Percentiles rank a stretch among this genome's conserved stretches.
phyloP scores from a whole-genome alignment of 2,113 vertebrate genomes.

The Ictidomys tridecemlineatus region DNA sequence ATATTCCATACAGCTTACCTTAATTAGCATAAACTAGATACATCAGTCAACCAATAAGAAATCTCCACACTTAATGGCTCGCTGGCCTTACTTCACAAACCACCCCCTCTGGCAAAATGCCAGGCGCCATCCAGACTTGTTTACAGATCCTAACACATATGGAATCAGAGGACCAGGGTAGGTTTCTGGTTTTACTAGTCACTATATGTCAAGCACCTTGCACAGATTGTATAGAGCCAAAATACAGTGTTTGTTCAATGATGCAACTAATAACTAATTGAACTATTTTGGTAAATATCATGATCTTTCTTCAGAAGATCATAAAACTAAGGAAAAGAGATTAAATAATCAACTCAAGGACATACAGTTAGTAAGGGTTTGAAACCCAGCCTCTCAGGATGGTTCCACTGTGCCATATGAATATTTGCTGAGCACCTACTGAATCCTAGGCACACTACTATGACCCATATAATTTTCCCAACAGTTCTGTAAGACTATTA shows the following conservation, averaged over 20 bases:
- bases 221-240: not conserved
- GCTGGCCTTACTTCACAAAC: no score
- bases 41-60: no score
- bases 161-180: not conserved
- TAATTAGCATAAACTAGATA: no score
- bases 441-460: not conserved
- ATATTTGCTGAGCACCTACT: not conserved
- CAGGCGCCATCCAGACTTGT: no score
- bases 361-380: not conserved
- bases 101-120: no score
- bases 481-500: not conserved
- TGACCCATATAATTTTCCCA: not conserved
- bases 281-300: not conserved
- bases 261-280: not conserved
- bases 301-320: conserved; percentile 7
- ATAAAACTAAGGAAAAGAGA: not conserved
- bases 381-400: not conserved
- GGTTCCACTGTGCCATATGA: not conserved
- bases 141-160: no score
- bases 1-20: no score
- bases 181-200: not conserved
- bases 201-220: not conserved
- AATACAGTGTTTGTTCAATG: not conserved
- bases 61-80: no score
- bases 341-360: not conserved